Conservation (phyloP, 2,888 invertebrate genomes). For the Caenorhabditis macrosperma region DNA sequence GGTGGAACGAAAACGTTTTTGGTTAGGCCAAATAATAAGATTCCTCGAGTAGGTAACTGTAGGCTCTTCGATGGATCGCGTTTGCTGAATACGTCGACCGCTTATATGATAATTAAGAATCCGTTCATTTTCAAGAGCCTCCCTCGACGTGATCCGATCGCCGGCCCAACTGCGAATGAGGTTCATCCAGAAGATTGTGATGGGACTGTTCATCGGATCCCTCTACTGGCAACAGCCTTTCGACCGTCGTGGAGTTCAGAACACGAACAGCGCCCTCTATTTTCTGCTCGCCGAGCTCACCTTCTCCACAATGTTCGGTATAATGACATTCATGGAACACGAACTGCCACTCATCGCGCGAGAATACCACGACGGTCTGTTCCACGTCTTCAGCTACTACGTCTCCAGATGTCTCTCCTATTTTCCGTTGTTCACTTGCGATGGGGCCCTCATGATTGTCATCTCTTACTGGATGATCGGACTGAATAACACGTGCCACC, state of each 20-base stretch:
- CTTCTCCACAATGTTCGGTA: constrained; percentile 83
- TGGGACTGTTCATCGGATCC: constrained; percentile 86
- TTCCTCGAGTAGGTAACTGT: too few species aligned
- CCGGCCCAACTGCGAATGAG: constrained; percentile 71
- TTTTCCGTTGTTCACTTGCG: constrained; percentile 81
- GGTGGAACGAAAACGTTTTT: too few species aligned
- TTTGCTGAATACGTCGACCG: too few species aligned
- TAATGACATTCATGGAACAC: constrained; percentile 90
- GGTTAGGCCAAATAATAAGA: too few species aligned
- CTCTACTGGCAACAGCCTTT: constrained; percentile 84
- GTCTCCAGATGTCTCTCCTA: constrained; percentile 74
- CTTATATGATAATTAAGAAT: too few species aligned
- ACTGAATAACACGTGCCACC: constrained; percentile 56
- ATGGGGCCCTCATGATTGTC: constrained; percentile 89
- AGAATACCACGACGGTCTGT: constrained; percentile 88
- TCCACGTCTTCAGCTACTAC: constrained; percentile 66
- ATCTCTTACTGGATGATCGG: constrained; percentile 93
- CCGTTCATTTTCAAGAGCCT: constrained; percentile 38
- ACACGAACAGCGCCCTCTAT: constrained; percentile 93
- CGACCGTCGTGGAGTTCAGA: constrained; percentile 86
- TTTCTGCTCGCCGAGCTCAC: constrained; percentile 93
- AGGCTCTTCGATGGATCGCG: too few species aligned
- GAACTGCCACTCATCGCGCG: constrained; percentile 92
- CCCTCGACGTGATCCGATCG: constrained; percentile 69
- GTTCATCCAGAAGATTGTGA: constrained; percentile 72